A percentile compares a stretch with the other conserved stretches of the same genome.
These are phyloP conservation scores for Xiphorhynchus erythropygius DNA, from an alignment of 2,797 vertebrate species.

Conservation along the genomic window DNA sequence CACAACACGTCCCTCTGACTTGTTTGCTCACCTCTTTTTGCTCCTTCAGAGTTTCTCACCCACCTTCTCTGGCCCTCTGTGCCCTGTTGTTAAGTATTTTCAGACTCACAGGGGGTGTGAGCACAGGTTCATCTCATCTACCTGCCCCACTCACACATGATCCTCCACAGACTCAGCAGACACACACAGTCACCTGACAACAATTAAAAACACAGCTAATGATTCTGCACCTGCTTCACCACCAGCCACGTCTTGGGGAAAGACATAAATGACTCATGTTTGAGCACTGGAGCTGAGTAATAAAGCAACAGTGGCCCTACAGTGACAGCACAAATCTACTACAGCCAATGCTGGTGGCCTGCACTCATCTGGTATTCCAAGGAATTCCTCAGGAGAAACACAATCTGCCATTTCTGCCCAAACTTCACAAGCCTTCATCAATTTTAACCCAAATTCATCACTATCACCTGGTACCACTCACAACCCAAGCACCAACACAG, in stretches of 20 bases:
- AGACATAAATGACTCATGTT: neutral
- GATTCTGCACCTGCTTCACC: neutral
- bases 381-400: neutral
- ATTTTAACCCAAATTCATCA: neutral
- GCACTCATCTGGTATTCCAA: neutral
- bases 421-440: neutral
- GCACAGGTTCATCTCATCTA: neutral
- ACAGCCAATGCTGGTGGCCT: neutral
- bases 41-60: neutral
- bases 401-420: neutral
- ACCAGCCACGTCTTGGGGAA: neutral
- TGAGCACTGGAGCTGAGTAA: neutral
- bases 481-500: neutral
- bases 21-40: neutral
- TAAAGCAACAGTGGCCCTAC: neutral
- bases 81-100: neutral
- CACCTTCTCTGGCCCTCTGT: neutral
- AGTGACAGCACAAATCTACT: neutral
- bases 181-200: neutral
- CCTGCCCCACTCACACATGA: neutral
- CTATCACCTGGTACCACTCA: neutral
- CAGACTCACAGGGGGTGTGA: neutral
- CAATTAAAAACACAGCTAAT: neutral
- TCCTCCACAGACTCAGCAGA: neutral
- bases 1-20: neutral